Evolutionary conservation across 2,113 vertebrate genomes (phyloP), one percentile per base, ranked within the genome.

Genomic region (Myrmecobius fasciatus): DNA sequence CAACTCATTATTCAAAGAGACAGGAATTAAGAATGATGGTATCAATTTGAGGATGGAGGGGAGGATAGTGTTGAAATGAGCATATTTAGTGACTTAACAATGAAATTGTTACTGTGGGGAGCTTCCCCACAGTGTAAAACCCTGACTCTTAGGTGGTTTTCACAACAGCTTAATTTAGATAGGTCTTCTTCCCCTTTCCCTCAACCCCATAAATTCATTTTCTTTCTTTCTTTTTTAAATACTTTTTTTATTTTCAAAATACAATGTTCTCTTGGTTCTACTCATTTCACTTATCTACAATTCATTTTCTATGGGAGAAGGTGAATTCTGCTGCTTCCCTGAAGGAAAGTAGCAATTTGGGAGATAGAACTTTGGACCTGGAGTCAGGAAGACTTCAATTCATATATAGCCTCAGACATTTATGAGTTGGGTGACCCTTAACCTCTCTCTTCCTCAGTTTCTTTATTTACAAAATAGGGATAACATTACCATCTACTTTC

Each of bases 1-100:
- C 25, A 75, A 51, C 93, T 96, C 26, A 75, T 75, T 91, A 28
- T 46, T 93, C 47, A 75, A 60, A 25, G 89, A 90, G 25, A 91
- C 9, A n/a, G 48, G 43, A 93, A 25, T 46, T 89, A 52, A 52
- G 52, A 75, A 52, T 31, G 67, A 83, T 43, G 67, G n/a, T 83
- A 83, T 83, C 36, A 75, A 8, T 43, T 83, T 83, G n/a, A 7
- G n/a, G 20, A 43, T 43, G n/a, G 20, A 83, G 67, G 17, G 6
- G 0, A 83, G n/a, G 17, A 43, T 83, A 83, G 20, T 83, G 67
- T 43, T 83, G 67, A 83, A 83, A 83, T 83, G n/a, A 83, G 24
- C n/a, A 83, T n/a, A 43, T 83, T 43, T 83, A 43, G n/a, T 43
- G 17, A 6, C 20, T 24, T 22, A 43, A 83, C 36, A 83, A 43